phyloP scores from a whole-genome alignment of 1,140 invertebrate genomes.

The Colletes latitarsis region DNA sequence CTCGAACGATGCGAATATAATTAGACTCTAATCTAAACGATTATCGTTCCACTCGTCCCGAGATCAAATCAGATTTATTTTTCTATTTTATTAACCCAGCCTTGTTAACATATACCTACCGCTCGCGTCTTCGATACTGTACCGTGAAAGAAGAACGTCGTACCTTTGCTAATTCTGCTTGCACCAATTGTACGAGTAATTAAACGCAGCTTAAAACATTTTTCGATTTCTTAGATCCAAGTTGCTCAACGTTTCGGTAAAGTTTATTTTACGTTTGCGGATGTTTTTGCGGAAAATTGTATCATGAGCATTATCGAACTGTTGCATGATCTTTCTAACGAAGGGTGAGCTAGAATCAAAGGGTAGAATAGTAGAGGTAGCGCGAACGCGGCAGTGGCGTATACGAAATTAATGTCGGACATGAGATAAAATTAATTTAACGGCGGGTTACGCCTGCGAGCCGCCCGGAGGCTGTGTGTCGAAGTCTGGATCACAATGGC shows the following conservation, averaged over 20 bases:
- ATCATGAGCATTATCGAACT: no score
- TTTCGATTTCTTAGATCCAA: no score
- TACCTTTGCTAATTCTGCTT: not conserved
- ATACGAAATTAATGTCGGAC: slow-evolving; percentile 77
- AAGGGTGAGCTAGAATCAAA: not conserved
- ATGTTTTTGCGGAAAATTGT: no score
- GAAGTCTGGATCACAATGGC: slow-evolving; percentile 80
- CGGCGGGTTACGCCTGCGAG: slow-evolving; percentile 68
- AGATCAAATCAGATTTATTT: not conserved
- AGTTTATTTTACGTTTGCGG: no score
- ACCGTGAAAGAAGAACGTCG: no score
- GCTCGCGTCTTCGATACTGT: not conserved
- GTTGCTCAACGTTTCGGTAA: no score
- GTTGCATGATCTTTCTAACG: not conserved
- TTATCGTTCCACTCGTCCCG: not conserved
- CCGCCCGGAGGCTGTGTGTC: slow-evolving; percentile 76
- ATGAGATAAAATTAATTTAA: slow-evolving; percentile 82
- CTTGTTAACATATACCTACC: no score
- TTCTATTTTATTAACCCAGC: not conserved
- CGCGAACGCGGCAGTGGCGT: slow-evolving; percentile 18
- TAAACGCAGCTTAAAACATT: not conserved
- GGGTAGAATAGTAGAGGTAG: not conserved
- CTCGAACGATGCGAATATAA: slow-evolving; percentile 73
- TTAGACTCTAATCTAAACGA: slow-evolving; percentile 67
- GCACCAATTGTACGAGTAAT: no score